Conservation (phyloP, 64 coral and sea anemone genomes). For the Montipora efflorescens region DNA sequence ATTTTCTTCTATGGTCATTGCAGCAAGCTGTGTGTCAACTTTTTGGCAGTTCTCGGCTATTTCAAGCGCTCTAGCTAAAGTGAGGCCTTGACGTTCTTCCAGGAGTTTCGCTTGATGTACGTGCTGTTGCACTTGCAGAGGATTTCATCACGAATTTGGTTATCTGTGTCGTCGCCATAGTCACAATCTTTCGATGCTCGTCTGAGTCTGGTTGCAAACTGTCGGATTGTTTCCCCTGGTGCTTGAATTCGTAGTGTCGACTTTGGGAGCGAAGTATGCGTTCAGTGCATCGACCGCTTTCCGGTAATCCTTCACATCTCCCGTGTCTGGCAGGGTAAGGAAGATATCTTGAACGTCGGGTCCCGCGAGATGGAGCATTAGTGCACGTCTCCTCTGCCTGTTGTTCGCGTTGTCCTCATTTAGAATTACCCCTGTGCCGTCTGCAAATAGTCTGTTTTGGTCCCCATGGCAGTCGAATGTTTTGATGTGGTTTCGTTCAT, state of each 20-base stretch:
- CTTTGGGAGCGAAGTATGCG: constrained; percentile 11
- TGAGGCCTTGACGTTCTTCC: constrained; percentile 32
- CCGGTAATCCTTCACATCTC: too few species aligned
- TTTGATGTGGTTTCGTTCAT: too few species aligned
- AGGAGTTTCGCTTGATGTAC: constrained; percentile 54
- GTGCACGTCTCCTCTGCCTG: constrained; percentile 47
- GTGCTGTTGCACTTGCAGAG: constrained; percentile 21
- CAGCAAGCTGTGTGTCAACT: constrained; percentile 47
- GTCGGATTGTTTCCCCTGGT: constrained; percentile 23
- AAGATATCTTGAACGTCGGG: constrained; percentile 78
- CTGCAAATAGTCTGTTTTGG: too few species aligned
- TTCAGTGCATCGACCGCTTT: too few species aligned
- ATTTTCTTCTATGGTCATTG: not conserved
- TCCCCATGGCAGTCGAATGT: too few species aligned
- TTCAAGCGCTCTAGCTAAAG: constrained; percentile 6
- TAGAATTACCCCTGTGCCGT: too few species aligned
- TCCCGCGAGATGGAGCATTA: constrained; percentile 50
- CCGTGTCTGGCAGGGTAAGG: not conserved
- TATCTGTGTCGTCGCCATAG: constrained; percentile 47
- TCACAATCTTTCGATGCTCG: constrained; percentile 54
- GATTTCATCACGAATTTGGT: constrained; percentile 60
- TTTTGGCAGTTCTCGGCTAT: not conserved
- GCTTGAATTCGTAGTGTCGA: constrained; percentile 8
- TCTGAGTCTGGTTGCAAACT: constrained; percentile 58
- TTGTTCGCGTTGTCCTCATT: constrained; percentile 42